Evolutionary conservation across 2,797 vertebrate genomes (phyloP), one percentile per base, ranked within the genome.

Genomic region (Leptatherina wallacei): DNA sequence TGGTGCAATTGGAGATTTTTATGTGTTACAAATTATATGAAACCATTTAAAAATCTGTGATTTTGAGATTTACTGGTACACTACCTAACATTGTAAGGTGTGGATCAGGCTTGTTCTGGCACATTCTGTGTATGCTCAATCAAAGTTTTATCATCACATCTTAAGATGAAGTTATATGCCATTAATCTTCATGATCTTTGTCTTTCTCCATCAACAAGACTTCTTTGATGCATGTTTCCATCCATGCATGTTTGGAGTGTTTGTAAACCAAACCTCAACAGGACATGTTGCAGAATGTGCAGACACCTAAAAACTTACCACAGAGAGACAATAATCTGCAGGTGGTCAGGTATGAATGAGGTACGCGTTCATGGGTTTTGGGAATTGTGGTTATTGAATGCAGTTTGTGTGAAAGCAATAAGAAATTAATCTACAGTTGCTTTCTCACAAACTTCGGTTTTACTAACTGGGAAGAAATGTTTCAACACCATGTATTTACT

Each of bases 361-460:
- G 24, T 16, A 27, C 3, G 5, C 20, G 11, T 22, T 12, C 2
- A 22, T 51, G n/a, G n/a, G 11, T 49, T 51, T 51, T 11, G 16
- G 36, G 24, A 40, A 55, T 40, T 20, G n/a, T 7, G 18, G 2
- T 61, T 5, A 14, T 18, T 36, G 20, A 55, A 55, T 54, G 14
- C 9, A 29, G 30, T 30, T 42, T 61, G 13, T 38, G 24, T 36
- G 18, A 40, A 30, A 47, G 9, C 30, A 24, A 14, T 40, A 14
- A 38, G n/a, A 44, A 35, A 13, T n/a, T 3, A 2, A 35, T 32
- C 44, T 11, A 3, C 18, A 20, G 27, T 29, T 44, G 44, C 4
- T 22, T 66, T 30, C 75, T 68, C 40, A 32, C 20, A 52, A 52
- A 65, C 35, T 44, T 44, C 42, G 13, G 49, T 24, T 54, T 24